phyloP scores from a whole-genome alignment of 2,113 vertebrate genomes.

The Aptenodytes patagonicus region DNA sequence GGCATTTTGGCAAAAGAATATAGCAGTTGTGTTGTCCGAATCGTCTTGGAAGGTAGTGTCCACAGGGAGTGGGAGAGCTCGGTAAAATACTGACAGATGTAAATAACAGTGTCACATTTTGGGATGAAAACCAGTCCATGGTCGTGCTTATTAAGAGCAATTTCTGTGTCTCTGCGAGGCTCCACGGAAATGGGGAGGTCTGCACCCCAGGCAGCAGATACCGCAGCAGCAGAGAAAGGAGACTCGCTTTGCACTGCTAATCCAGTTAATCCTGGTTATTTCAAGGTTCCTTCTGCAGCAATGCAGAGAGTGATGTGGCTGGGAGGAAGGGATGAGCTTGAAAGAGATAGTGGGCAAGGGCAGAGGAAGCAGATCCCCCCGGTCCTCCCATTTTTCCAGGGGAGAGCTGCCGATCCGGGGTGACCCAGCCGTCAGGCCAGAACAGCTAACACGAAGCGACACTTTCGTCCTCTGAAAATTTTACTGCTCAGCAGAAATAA shows the following conservation, averaged over 20 bases:
- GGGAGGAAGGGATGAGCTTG: background rate
- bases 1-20: constrained; percentile 4
- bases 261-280: constrained; percentile 14
- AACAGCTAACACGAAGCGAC: background rate
- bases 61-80: background rate
- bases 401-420: background rate
- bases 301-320: background rate
- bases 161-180: constrained; percentile 25
- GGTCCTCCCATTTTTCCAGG: background rate
- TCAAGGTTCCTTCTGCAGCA: constrained; percentile 24
- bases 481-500: background rate
- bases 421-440: background rate
- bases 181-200: constrained; percentile 5
- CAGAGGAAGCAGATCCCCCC: background rate
- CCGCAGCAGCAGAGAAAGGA: background rate
- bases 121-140: constrained; percentile 42
- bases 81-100: constrained; percentile 30
- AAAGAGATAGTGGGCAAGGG: background rate
- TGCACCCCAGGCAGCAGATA: constrained; percentile 23
- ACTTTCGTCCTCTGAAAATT: background rate
- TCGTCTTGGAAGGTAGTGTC: background rate
- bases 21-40: background rate
- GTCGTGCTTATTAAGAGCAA: constrained; percentile 19
- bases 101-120: constrained; percentile 50
- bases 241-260: background rate